A percentile compares a stretch with the other conserved stretches of the same genome.
These are phyloP conservation scores for Holocentrus rufus DNA, from an alignment of 2,797 vertebrate genomes.

Conservation along the genomic window DNA sequence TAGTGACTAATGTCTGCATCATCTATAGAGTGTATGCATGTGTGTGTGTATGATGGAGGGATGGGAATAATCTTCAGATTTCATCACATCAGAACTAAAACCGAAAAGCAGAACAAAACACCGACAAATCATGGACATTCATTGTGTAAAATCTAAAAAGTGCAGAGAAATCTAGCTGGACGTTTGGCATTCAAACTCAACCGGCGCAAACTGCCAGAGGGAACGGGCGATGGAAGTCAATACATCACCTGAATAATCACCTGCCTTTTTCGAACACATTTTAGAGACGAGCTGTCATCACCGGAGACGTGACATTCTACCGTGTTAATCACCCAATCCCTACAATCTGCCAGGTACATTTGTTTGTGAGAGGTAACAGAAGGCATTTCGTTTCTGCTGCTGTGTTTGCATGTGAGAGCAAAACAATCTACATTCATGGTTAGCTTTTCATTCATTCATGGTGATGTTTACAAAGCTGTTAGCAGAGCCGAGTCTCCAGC, in stretches of 20 bases:
- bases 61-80: background rate
- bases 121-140: background rate
- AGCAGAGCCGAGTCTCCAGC: background rate
- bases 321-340: background rate
- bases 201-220: background rate
- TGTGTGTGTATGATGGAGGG: background rate
- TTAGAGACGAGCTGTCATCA: background rate
- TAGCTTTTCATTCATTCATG: background rate
- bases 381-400: background rate
- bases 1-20: slow-evolving; percentile 13
- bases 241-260: background rate
- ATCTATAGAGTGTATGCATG: background rate
- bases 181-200: background rate
- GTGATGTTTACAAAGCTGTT: background rate
- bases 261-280: background rate
- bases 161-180: background rate
- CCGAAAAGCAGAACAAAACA: background rate
- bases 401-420: background rate
- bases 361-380: slow-evolving; percentile 2
- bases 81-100: background rate
- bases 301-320: background rate
- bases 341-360: slow-evolving; percentile 4
- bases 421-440: background rate
- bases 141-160: background rate
- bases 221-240: background rate